A percentile compares a stretch with the other conserved stretches of the same genome.
These are phyloP conservation scores for Ladona fulva DNA, from an alignment of 1,140 invertebrate species.

Conservation along the genomic window DNA sequence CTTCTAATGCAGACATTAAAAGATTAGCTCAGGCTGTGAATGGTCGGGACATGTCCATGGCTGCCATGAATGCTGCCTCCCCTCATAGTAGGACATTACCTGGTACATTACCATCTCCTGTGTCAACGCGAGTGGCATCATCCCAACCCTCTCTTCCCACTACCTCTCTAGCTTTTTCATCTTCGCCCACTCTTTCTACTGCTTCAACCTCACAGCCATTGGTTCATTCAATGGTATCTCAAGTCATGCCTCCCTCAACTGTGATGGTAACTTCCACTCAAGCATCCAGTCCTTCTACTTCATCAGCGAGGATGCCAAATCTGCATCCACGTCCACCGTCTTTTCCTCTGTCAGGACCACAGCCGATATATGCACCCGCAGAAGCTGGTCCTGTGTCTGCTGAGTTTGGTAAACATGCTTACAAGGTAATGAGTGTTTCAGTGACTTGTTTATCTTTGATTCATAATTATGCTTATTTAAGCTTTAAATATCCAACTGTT, in stretches of 20 bases:
- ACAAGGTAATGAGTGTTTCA: conserved; percentile 21
- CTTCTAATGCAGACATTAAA: not conserved
- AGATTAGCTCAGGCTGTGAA: too few relatives aligned
- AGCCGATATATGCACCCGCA: conserved; percentile 26
- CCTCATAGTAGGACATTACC: too few relatives aligned
- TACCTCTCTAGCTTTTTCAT: not conserved
- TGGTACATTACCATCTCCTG: too few relatives aligned
- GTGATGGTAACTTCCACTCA: conserved; percentile 11
- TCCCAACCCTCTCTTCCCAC: not conserved
- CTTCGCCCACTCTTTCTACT: not conserved
- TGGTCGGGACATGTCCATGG: too few relatives aligned
- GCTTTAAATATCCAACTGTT: too few relatives aligned
- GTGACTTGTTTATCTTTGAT: too few relatives aligned
- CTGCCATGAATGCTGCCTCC: too few relatives aligned
- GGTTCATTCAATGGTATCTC: not conserved
- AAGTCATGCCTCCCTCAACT: conserved; percentile 11
- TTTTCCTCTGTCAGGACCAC: not conserved
- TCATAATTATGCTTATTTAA: too few relatives aligned
- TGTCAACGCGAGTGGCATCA: too few relatives aligned
- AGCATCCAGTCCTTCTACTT: not conserved
- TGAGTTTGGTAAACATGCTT: conserved; percentile 30
- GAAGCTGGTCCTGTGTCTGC: conserved; percentile 41
- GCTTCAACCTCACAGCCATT: not conserved
- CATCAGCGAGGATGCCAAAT: conserved; percentile 20
- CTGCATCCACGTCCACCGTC: conserved; percentile 23